Percentiles rank a stretch among this genome's conserved stretches.
phyloP scores from a whole-genome alignment of 2,113 vertebrate genomes.

The Epinephelus cyanopodus region DNA sequence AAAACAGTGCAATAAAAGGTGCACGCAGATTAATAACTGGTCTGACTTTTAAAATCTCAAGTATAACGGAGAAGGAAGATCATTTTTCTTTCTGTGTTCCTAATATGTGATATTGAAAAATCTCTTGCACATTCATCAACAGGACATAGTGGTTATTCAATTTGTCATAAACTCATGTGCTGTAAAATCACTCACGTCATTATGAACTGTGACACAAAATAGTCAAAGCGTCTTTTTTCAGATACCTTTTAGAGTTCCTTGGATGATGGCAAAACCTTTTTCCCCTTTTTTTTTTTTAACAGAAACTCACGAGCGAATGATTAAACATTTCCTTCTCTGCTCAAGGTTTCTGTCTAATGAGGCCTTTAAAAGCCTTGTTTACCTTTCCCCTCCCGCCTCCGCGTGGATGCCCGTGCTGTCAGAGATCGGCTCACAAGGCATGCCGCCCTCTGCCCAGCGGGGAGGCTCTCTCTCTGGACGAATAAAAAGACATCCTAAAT shows the following conservation, averaged over 20 bases:
- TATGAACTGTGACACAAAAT: neutral
- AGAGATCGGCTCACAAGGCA: slow-evolving; percentile 46
- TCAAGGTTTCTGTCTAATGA: slow-evolving; percentile 59
- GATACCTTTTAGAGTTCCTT: neutral
- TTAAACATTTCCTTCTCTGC: slow-evolving; percentile 54
- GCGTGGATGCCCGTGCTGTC: slow-evolving; percentile 52
- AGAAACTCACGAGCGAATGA: slow-evolving; percentile 47
- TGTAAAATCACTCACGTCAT: neutral
- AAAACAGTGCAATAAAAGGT: neutral
- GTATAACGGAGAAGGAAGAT: neutral
- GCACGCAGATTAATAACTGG: neutral
- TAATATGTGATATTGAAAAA: slow-evolving; percentile 4
- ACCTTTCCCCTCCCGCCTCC: slow-evolving; percentile 38
- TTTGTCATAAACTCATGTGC: slow-evolving; percentile 3
- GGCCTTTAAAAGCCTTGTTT: slow-evolving; percentile 68
- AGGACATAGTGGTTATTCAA: neutral
- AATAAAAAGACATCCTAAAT: slow-evolving; percentile 60
- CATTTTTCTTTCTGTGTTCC: neutral
- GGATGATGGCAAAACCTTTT: neutral
- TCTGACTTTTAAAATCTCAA: neutral
- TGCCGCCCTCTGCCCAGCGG: slow-evolving; percentile 41
- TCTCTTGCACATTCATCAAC: neutral
- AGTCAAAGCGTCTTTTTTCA: neutral
- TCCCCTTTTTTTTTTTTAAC: slow-evolving; percentile 7
- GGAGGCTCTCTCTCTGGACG: slow-evolving; percentile 46